A percentile compares a stretch with the other conserved stretches of the same genome.
These are phyloP conservation scores for Elaphurus davidianus DNA, from an alignment of 2,113 vertebrate species.

Conservation along the genomic window DNA sequence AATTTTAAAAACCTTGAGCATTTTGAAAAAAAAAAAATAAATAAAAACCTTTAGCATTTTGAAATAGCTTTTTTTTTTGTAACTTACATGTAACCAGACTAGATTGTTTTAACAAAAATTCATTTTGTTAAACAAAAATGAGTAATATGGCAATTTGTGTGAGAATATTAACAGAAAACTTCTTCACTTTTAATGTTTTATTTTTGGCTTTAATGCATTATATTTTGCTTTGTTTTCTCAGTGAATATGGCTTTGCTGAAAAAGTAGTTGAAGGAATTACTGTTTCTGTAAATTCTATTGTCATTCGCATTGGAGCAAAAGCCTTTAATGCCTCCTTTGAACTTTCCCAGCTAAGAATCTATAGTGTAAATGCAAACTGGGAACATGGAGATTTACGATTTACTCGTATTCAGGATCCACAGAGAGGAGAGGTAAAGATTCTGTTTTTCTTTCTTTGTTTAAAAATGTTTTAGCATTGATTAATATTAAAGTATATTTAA, in stretches of 20 bases:
- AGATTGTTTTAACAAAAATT: background rate
- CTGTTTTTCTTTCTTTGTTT: background rate
- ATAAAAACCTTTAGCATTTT: background rate
- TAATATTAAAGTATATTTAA: background rate
- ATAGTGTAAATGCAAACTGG: slow-evolving; percentile 98
- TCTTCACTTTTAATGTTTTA: background rate
- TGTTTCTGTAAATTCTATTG: slow-evolving; percentile 96
- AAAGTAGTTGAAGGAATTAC: slow-evolving; percentile 99
- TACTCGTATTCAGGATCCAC: slow-evolving; percentile 94
- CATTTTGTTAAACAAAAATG: background rate
- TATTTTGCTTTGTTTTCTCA: slow-evolving; percentile 76
- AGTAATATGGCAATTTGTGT: background rate
- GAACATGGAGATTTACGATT: slow-evolving; percentile 90
- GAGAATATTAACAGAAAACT: background rate
- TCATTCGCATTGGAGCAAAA: slow-evolving; percentile 96
- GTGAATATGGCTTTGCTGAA: slow-evolving; percentile 99
- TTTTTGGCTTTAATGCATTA: background rate
- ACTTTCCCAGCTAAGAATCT: slow-evolving; percentile 97
- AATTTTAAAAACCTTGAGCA: background rate
- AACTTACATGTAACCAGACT: background rate
- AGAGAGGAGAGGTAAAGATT: slow-evolving; percentile 90
- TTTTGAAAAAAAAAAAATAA: background rate
- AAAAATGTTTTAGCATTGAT: background rate
- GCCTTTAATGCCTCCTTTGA: slow-evolving; percentile 99
- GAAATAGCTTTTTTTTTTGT: background rate